phyloP scores from a whole-genome alignment of 2,113 vertebrate genomes.

The Ceuthmochares aereus region DNA sequence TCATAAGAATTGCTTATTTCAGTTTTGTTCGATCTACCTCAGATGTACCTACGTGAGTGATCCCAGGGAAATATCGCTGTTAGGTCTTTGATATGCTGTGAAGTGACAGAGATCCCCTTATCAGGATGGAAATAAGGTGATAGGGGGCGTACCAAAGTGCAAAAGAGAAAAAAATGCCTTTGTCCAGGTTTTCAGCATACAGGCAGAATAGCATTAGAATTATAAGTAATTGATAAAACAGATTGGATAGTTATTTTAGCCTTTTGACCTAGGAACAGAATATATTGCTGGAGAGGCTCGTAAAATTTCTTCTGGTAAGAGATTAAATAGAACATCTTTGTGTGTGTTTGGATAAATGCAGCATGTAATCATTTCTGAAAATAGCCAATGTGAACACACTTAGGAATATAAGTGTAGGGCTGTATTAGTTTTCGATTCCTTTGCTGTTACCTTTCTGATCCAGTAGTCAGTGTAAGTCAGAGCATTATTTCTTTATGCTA shows the following conservation, averaged over 20 bases:
- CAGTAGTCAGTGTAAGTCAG: neutral
- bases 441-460: neutral
- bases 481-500: neutral
- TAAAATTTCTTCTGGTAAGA: neutral
- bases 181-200: neutral
- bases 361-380: neutral
- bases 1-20: neutral
- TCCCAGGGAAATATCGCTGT: neutral
- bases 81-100: neutral
- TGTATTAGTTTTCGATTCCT: neutral
- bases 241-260: accelerated
- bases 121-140: neutral
- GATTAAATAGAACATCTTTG: neutral
- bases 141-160: no score
- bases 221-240: neutral
- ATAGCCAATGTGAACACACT: neutral
- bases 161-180: neutral
- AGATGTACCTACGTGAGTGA: neutral
- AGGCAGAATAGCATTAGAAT: neutral
- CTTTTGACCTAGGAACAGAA: neutral
- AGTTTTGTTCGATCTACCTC: neutral
- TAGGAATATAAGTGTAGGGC: neutral
- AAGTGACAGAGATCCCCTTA: neutral
- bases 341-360: neutral
- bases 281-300: neutral